Evolutionary conservation across 1,140 invertebrate genomes (phyloP).

Genomic region (Araneus ventricosus): DNA sequence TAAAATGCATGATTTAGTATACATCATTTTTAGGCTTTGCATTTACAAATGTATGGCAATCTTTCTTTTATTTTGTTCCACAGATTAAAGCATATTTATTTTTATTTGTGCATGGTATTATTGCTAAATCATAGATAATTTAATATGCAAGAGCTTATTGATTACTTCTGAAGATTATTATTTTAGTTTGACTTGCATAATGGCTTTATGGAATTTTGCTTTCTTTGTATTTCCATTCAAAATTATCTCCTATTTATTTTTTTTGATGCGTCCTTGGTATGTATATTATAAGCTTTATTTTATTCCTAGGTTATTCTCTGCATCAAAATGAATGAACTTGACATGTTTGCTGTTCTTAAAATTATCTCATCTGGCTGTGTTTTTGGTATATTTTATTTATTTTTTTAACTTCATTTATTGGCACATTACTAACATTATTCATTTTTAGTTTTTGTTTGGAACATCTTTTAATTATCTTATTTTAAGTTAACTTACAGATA

Average conservation of each 20-base stretch:
- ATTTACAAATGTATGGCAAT: neutral
- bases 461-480: neutral
- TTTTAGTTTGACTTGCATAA: neutral
- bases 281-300: conserved; percentile 59
- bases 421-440: neutral
- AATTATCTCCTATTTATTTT: conserved; percentile 36
- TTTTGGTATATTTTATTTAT: conserved; percentile 72
- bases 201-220: neutral
- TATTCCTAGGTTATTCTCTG: conserved; percentile 69
- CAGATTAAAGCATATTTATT: neutral
- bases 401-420: conserved; percentile 3
- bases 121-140: neutral
- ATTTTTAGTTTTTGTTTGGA: neutral
- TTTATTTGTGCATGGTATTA: neutral
- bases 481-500: too few relatives aligned
- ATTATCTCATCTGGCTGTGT: conserved; percentile 60
- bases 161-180: neutral
- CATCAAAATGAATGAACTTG: conserved; percentile 58
- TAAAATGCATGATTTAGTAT: neutral
- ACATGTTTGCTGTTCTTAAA: conserved; percentile 66
- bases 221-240: neutral
- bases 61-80: neutral
- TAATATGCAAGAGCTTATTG: neutral
- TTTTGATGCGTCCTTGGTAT: conserved; percentile 39
- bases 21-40: neutral